phyloP scores from a whole-genome alignment of 1,140 invertebrate genomes.

The Anoplolepis gracilipes region DNA sequence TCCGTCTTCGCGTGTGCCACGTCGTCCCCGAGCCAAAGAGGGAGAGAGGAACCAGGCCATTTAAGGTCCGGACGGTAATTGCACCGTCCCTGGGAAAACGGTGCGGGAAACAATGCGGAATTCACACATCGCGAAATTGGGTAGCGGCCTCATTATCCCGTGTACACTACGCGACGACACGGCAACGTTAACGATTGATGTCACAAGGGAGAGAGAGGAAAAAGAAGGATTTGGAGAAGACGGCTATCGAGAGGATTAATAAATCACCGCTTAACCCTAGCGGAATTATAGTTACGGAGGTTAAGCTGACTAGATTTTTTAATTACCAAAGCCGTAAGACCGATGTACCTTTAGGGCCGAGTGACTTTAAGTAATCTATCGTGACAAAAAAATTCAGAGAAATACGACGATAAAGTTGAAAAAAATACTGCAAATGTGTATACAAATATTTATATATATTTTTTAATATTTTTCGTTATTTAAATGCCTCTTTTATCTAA shows the following conservation, averaged over 20 bases:
- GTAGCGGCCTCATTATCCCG: constrained; percentile 53
- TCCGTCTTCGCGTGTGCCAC: constrained; percentile 59
- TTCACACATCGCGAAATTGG: constrained; percentile 60
- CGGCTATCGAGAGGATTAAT: constrained; percentile 37
- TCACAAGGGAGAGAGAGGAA: not conserved
- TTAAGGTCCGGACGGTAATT: constrained; percentile 56
- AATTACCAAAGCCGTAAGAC: not conserved
- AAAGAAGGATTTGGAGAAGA: not conserved
- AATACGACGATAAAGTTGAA: not conserved
- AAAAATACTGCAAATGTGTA: not conserved
- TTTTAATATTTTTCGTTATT: not conserved
- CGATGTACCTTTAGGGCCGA: not conserved
- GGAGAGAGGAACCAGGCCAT: constrained; percentile 11
- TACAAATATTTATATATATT: not conserved
- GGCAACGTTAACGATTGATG: constrained; percentile 44
- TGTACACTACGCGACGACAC: constrained; percentile 21
- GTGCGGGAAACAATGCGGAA: constrained; percentile 55
- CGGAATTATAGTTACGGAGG: not conserved
- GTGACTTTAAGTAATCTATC: not conserved
- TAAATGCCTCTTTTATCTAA: not conserved
- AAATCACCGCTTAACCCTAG: constrained; percentile 42
- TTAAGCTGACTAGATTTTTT: constrained; percentile 21
- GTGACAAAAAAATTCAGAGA: not conserved
- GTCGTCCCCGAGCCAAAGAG: not conserved
- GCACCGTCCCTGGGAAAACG: constrained; percentile 49